These are phyloP conservation scores for Ophion obscuratus DNA, from an alignment of 2,888 invertebrate species.

Conservation along the genomic window DNA sequence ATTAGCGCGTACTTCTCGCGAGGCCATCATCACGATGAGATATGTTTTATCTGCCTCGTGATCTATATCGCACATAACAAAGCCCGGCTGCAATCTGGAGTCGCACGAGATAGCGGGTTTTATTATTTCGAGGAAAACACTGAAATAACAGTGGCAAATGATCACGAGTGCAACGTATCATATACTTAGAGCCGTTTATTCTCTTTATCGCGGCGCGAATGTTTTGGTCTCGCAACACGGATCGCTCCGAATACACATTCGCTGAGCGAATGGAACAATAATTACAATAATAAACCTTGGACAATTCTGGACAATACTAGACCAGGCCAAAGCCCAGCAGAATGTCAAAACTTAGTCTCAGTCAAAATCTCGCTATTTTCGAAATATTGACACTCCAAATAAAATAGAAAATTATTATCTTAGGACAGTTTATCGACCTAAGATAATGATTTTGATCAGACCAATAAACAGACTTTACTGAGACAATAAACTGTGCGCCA, in stretches of 20 bases:
- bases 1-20: neutral
- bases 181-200: neutral
- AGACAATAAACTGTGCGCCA: too few relatives aligned
- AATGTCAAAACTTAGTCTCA: too few relatives aligned
- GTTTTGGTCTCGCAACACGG: neutral
- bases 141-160: conserved; percentile 22
- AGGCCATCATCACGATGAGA: conserved; percentile 16
- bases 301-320: too few relatives aligned
- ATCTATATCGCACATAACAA: conserved; percentile 12
- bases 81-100: conserved; percentile 17
- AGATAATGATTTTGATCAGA: too few relatives aligned
- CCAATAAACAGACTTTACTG: too few relatives aligned
- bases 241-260: neutral
- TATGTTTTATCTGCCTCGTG: conserved; percentile 32
- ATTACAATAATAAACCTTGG: neutral
- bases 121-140: conserved; percentile 33
- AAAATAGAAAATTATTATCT: too few relatives aligned
- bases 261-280: neutral
- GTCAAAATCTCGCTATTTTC: too few relatives aligned
- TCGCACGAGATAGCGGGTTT: conserved; percentile 21
- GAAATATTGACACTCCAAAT: too few relatives aligned
- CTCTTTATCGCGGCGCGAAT: conserved; percentile 9
- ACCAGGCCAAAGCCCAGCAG: too few relatives aligned
- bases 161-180: neutral
- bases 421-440: too few relatives aligned